Evolutionary conservation across 2,797 vertebrate species (phyloP), one percentile per base, ranked within the genome.

Genomic region (Hyperoplus lanceolatus): DNA sequence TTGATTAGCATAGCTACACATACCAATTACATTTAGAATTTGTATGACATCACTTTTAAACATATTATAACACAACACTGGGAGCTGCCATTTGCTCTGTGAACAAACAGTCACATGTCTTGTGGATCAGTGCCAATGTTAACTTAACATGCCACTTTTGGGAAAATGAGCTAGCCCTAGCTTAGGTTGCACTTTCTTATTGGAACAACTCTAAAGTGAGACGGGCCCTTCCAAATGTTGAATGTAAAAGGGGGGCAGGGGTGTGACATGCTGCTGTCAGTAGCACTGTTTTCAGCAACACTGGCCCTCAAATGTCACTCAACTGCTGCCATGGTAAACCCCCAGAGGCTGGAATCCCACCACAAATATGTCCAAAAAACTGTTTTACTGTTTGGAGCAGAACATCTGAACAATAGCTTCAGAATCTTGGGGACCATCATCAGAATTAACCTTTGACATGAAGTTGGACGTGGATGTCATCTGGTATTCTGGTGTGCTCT

Each of bases 401-500:
- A 65, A 53, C 10, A 11, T 38, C 61, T 38, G 1, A 21, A 38
- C 29, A 59, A 65, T n/a, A 11, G n/a, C 71, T 43, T 3, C 11
- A 36, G 10, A 29, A 29, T 29, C 29, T 29, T 29, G 29, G 29
- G 29, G 29, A 29, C 29, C 39, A 41, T 29, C 1, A 12, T 10
- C 13, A 13, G 45, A 39, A 18, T 36, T 41, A 1, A 58, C 18
- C n/a, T 59, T 38, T 43, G 4, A 49, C 21, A 49, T 60, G 15
- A 15, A 49, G 12, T n/a, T 54, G 16, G 29, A 29, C 58, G 12
- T 48, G 36, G 41, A 51, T n/a, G 42, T 66, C 41, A 49, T 51
- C n/a, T 18, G 63, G 85, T 79, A 73, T 55, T 59, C 50, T 51
- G 66, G 38, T 63, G 65, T 61, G 51, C 54, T 77, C 78, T 8